Evolutionary conservation across 2,113 vertebrate species (phyloP).

Genomic region (Elephantulus edwardii): DNA sequence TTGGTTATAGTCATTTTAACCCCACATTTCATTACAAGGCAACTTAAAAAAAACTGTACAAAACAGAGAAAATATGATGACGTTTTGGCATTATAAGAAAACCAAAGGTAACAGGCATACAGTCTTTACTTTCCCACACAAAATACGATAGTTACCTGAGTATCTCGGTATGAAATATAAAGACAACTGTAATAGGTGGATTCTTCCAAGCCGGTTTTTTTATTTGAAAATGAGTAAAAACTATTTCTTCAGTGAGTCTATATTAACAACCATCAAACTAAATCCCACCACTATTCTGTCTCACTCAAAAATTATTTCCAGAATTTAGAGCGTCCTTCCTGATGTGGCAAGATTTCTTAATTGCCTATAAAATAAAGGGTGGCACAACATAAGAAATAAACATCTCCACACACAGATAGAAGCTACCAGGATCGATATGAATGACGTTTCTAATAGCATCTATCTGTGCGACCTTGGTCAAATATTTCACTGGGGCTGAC

Average conservation of each 20-base stretch:
- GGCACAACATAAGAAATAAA: neutral
- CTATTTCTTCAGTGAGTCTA: neutral
- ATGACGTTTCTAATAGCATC: constrained; percentile 17
- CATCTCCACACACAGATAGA: neutral
- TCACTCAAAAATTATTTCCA: neutral
- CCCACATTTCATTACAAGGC: neutral
- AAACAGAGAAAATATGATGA: neutral
- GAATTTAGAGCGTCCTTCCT: neutral
- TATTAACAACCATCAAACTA: neutral
- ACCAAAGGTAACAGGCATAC: neutral
- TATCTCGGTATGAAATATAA: neutral
- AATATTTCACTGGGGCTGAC: neutral
- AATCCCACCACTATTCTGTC: neutral
- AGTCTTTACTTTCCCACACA: neutral
- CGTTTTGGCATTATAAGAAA: neutral
- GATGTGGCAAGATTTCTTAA: neutral
- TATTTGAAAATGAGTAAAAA: constrained; percentile 8
- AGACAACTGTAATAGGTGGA: neutral
- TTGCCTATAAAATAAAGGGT: neutral
- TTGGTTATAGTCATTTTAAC: constrained; percentile 5
- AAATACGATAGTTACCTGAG: neutral
- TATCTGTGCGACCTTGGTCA: constrained; percentile 24
- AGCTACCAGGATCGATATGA: neutral
- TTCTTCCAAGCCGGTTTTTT: neutral
- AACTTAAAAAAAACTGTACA: neutral